Evolutionary conservation across 2,888 invertebrate genomes (phyloP), one percentile per base, ranked within the genome.

Genomic region (Plemyria rubiginata): DNA sequence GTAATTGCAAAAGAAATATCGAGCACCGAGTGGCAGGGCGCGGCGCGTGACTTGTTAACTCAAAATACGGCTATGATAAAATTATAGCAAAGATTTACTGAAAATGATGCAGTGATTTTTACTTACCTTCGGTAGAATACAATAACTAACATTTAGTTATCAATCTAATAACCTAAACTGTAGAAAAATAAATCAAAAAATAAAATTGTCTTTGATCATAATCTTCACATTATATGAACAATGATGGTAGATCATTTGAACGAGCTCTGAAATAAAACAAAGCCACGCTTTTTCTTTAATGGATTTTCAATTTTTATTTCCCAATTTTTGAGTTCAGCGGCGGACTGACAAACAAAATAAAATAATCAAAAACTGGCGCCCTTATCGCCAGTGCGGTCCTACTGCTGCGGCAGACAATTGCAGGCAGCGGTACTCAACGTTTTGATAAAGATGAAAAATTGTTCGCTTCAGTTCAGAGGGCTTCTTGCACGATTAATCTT

Each of bases 391-490:
- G 7, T 48, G 13, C 3, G 48, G 22, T 22, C 38, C n/a, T 15
- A n/a, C 28, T 13, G 28, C 22, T 45, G 62, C 64, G 46, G 69
- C 71, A 76, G 60, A 71, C 70, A 74, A 80, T 79, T 78, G 76
- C 77, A 77, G 74, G 51, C 58, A 54, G 41, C 32, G 43, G 49
- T 57, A 54, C 59, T 80, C 79, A 84, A 80, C 84, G 76, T 87
- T 90, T 90, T 88, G 90, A 90, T 90, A 90, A 87, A 90, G 85
- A 92, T 91, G 90, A 92, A 91, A 91, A 92, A 91, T 92, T 87
- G 85, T 87, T 87, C 82, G 81, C 84, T 75, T 72, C 74, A 78
- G 85, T 87, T 86, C 84, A 84, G 80, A 78, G 79, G 86, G 86
- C 82, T 88, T 81, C 87, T 86, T 80, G 75, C 82, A 86, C 89